Evolutionary conservation across 2,888 invertebrate genomes (phyloP), one percentile per base, ranked within the genome.

Genomic region (Scaptomyza parva): DNA sequence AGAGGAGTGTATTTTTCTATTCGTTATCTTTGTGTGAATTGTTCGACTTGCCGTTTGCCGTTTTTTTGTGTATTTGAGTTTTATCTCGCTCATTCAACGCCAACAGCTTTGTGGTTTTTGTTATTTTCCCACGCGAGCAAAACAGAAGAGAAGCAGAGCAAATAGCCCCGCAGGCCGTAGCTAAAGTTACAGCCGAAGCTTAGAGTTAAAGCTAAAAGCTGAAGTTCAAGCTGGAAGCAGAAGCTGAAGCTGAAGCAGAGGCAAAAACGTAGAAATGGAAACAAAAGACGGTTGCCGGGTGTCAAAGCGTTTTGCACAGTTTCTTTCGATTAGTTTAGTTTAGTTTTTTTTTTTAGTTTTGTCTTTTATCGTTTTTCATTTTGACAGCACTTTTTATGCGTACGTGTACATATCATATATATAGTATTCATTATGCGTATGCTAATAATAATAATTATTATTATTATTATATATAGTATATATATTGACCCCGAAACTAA

Each of bases 91-190:
- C 53, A 33, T 60, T 60, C 51, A 65, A 70, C 72, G 72, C 65
- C 65, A 76, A 75, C 50, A 62, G 57, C 50, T 71, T 67, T 76
- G 72, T 51, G 74, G 72, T 63, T 65, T 65, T 41, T 17, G 11
- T 14, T 63, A 62, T 74, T 74, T 75, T 75, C 74, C 72, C 74
- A 75, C 77, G 74, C 76, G 43, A 22, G 43, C 43, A 51, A 51
- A 57, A 22, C 43, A 51, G 54, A 57, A 22, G 55, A 58, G 58
- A 52, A 59, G 35, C 43, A 14, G 54, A 59, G 35, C 43, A 14
- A 3, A 3, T 18, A 2, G n/a, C 52, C 43, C 47, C 18, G 5
- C 17, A 17, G 37, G 53, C 58, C 22, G 7, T 7, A 43, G 43
- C 18, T 28, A 3, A 35, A 53, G 53, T 0, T 22, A n/a, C 22